Conservation (phyloP, 2,113 vertebrate genomes). For the Ginglymostoma cirratum region DNA sequence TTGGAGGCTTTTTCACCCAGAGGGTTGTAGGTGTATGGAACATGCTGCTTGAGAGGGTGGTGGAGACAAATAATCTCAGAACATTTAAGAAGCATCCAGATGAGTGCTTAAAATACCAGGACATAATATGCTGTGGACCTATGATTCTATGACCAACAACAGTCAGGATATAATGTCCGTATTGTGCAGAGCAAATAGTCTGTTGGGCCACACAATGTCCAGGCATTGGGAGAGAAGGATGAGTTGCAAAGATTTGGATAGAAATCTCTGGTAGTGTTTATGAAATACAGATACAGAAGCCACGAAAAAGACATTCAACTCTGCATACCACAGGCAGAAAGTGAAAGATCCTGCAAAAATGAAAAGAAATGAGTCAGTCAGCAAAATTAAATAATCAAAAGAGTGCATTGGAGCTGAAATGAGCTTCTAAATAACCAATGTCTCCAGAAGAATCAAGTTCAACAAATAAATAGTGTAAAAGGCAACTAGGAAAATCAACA, state of each 20-base stretch:
- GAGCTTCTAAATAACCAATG: not conserved
- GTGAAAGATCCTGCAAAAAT: not conserved
- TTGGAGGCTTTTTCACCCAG: too few species aligned
- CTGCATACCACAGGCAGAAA: not conserved
- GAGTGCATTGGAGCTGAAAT: not conserved
- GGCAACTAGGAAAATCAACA: not conserved
- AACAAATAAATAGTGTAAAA: not conserved
- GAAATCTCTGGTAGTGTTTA: not conserved
- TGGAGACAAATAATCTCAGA: too few species aligned
- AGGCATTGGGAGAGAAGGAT: not conserved
- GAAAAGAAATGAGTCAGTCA: not conserved
- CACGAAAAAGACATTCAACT: not conserved
- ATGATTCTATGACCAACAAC: too few species aligned
- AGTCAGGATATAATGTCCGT: not conserved
- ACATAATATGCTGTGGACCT: too few species aligned
- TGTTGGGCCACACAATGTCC: not conserved
- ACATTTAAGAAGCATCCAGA: too few species aligned
- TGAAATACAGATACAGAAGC: not conserved
- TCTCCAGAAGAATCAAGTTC: not conserved
- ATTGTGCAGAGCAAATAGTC: not conserved
- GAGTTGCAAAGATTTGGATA: not conserved
- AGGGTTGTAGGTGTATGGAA: too few species aligned
- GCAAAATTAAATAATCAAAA: not conserved
- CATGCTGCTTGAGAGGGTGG: too few species aligned
- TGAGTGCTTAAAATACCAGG: too few species aligned